These are phyloP conservation scores for Leptothorax acervorum DNA, from an alignment of 2,888 invertebrate genomes.

Conservation along the genomic window DNA sequence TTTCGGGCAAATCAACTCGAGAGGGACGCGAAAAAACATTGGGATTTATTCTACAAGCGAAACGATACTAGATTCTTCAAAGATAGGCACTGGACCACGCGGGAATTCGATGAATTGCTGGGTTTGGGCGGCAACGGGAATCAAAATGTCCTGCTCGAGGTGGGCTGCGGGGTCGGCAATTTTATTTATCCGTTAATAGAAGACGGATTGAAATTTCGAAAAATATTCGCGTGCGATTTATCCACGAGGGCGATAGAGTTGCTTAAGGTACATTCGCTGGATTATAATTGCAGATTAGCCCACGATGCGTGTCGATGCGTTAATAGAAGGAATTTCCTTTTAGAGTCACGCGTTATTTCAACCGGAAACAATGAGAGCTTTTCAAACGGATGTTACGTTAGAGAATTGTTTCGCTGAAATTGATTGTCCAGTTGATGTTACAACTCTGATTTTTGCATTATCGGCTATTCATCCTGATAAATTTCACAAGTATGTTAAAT, in stretches of 20 bases:
- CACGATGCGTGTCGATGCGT: neutral
- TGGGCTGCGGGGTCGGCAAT: constrained; percentile 99
- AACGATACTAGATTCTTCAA: constrained; percentile 97
- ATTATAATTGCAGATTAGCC: neutral
- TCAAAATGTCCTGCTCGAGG: constrained; percentile 89
- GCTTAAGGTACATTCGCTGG: constrained; percentile 88
- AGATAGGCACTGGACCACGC: constrained; percentile 98
- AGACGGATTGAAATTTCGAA: constrained; percentile 88
- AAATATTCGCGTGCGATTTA: constrained; percentile 95
- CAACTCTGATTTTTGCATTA: constrained; percentile 97
- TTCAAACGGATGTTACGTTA: constrained; percentile 94
- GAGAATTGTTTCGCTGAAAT: constrained; percentile 87
- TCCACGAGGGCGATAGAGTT: constrained; percentile 96
- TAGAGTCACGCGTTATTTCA: constrained; percentile 88
- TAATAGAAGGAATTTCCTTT: constrained; percentile 20
- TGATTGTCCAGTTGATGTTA: constrained; percentile 91
- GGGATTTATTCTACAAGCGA: constrained; percentile 98
- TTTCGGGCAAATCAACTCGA: constrained; percentile 93
- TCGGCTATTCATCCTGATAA: constrained; percentile 97
- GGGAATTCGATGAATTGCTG: constrained; percentile 95
- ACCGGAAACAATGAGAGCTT: constrained; percentile 90
- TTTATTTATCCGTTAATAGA: constrained; percentile 96
- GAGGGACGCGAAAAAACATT: constrained; percentile 93
- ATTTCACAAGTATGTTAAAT: constrained; percentile 87
- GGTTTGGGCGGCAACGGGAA: constrained; percentile 86